Evolutionary conservation across 2,113 vertebrate species (phyloP), one percentile per base, ranked within the genome.

Genomic region (Gallinago media): DNA sequence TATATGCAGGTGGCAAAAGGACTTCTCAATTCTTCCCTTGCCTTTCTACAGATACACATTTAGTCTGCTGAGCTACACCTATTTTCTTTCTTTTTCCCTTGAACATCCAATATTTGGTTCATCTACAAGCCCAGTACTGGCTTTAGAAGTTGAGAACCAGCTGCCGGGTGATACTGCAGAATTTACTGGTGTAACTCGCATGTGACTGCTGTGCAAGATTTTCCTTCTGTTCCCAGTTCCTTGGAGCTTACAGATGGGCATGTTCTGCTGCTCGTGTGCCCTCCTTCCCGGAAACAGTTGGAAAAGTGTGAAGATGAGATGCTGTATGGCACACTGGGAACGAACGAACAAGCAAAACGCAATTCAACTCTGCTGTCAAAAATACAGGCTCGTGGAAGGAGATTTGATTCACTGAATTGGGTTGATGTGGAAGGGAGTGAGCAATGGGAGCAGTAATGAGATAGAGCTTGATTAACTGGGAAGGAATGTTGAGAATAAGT

Each of bases 161-260:
- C 15, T 15, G 14, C n/a, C 0, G 2, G 63, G 49, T n/a, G 73
- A 5, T 40, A 6, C 54, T 80, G 88, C 74, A 76, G 78, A 9
- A 22, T 55, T 90, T 47, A 14, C 50, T 81, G 83, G 32, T 84
- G 72, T 82, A 86, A 23, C 49, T 49, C 75, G 11, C 44, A 66
- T 70, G 75, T 83, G 92, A 79, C 29, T 77, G 18, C 73, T 77
- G 72, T 47, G 46, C 55, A 80, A 73, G 88, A 59, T 93, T 90
- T 93, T 94, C 92, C 96, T 92, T 80, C 11, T 63, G 82, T 40
- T 95, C 47, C 65, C 23, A 9, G 59, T 78, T 71, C 68, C 78
- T 47, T 50, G 62, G 63, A 88, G 55, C 76, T 77, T 27, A 0
- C 92, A 92, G 91, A 94, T 84, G 91, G 88, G 59, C 79, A 36